A percentile compares a stretch with the other conserved stretches of the same genome.
phyloP scores from a whole-genome alignment of 1,140 invertebrate genomes.

The Trigoniulus corallinus region DNA sequence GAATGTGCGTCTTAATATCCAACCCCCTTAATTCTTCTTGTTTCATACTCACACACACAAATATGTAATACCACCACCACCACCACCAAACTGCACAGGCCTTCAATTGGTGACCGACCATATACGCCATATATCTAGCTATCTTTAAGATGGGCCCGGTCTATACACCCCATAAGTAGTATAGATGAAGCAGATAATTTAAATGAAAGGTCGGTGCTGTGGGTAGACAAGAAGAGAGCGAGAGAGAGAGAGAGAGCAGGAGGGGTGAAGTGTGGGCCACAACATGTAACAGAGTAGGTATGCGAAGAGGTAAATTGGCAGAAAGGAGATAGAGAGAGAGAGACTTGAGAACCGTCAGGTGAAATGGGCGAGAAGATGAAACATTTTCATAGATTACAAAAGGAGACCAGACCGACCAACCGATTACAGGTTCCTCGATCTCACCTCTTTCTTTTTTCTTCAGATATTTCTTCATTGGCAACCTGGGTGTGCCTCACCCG shows the following conservation, averaged over 20 bases:
- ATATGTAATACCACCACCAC: neutral
- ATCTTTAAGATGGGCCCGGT: too few species aligned
- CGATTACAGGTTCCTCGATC: too few species aligned
- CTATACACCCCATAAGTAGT: too few species aligned
- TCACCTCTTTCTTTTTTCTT: neutral
- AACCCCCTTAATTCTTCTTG: neutral
- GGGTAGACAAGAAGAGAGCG: too few species aligned
- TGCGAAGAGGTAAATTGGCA: neutral
- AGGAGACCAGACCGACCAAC: too few species aligned
- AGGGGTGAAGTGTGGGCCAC: too few species aligned
- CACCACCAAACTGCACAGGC: neutral
- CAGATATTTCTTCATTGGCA: neutral
- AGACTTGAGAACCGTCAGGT: neutral
- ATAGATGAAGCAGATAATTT: too few species aligned
- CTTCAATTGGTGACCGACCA: neutral
- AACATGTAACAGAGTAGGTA: too few species aligned
- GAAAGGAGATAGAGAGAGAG: neutral
- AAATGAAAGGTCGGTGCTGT: too few species aligned
- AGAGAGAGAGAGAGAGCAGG: too few species aligned
- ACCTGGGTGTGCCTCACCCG: neutral
- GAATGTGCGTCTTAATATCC: neutral
- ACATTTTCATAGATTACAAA: too few species aligned
- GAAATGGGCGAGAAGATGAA: neutral
- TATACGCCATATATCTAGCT: too few species aligned
- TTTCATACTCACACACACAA: neutral